Percentiles rank a stretch among this genome's conserved stretches.
Conservation (phyloP, 1,140 invertebrate species). For the Trichonephila clavata region DNA sequence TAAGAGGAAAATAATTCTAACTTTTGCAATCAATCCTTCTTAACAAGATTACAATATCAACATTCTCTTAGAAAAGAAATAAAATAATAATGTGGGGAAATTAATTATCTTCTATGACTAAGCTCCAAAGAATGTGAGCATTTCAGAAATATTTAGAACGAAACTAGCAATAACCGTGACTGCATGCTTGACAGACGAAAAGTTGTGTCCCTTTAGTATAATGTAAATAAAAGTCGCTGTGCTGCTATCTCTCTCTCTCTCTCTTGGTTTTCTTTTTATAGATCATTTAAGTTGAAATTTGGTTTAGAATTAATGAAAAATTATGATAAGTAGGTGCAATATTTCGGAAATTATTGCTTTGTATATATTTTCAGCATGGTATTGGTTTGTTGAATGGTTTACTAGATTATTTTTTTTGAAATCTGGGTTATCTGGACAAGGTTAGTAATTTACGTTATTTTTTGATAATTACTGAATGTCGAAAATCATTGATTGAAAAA, state of each 20-base stretch:
- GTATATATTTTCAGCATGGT: constrained; percentile 63
- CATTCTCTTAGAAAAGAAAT: too few species aligned
- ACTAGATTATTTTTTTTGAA: constrained; percentile 53
- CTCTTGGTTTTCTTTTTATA: too few species aligned
- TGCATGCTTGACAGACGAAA: neutral
- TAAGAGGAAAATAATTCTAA: too few species aligned
- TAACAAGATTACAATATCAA: too few species aligned
- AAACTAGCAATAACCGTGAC: neutral
- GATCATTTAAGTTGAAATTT: too few species aligned
- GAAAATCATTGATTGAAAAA: too few species aligned
- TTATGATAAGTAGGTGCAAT: constrained; percentile 42
- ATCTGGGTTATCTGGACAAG: constrained; percentile 65
- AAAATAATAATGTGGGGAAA: too few species aligned
- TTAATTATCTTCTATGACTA: neutral
- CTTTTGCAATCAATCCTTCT: too few species aligned
- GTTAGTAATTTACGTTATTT: neutral
- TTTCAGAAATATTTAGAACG: neutral
- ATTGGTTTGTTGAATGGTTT: constrained; percentile 49
- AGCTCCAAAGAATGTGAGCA: neutral
- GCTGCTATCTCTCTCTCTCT: neutral
- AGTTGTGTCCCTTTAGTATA: neutral
- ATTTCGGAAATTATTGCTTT: constrained; percentile 49
- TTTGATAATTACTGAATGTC: too few species aligned
- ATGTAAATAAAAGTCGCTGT: neutral
- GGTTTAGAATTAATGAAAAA: neutral